Evolutionary conservation across 2,113 vertebrate genomes (phyloP).

Genomic region (Psammodynastes pulverulentus): DNA sequence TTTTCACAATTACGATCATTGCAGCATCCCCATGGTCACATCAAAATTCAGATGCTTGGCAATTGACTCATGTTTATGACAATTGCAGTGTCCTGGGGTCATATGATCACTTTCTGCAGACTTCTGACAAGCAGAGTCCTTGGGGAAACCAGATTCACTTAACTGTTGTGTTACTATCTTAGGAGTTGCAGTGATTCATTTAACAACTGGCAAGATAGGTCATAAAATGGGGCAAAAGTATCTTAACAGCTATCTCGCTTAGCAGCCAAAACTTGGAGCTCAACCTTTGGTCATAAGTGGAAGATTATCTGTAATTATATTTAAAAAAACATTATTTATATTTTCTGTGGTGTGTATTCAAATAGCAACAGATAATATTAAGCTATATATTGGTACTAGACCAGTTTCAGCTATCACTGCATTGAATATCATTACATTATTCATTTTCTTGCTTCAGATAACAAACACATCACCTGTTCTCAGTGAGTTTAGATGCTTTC

Average conservation of each 20-base stretch:
- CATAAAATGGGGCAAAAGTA: background rate
- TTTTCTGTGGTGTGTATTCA: background rate
- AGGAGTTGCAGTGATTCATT: too few relatives aligned
- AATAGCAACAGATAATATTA: background rate
- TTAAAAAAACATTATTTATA: background rate
- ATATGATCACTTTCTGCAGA: background rate
- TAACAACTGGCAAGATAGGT: background rate
- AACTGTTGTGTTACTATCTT: too few relatives aligned
- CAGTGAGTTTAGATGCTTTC: background rate
- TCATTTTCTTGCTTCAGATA: background rate
- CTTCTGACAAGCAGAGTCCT: background rate
- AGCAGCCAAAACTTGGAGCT: background rate
- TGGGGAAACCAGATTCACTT: background rate
- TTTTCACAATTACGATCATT: background rate
- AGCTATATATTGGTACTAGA: background rate
- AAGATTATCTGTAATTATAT: background rate
- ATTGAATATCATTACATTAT: background rate
- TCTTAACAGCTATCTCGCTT: background rate
- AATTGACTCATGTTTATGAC: background rate
- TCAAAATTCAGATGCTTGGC: background rate
- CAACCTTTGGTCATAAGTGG: background rate
- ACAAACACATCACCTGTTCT: background rate
- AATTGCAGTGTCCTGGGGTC: background rate
- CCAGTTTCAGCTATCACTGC: background rate
- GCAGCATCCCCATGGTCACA: background rate